A percentile compares a stretch with the other conserved stretches of the same genome.
Conservation (phyloP, 2,797 vertebrate genomes). For the Garrulus glandarius region DNA sequence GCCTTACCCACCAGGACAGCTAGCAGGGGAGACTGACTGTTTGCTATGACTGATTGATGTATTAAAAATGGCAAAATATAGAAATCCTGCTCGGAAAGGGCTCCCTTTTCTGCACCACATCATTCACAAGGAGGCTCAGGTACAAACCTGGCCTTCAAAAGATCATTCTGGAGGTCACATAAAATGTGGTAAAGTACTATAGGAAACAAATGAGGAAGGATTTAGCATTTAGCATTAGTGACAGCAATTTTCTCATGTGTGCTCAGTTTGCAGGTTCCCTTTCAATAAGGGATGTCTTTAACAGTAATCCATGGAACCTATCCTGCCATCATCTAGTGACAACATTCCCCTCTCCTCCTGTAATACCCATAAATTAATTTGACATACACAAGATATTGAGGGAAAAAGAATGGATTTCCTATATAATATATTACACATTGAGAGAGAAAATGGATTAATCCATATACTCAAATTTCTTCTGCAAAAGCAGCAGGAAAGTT, state of each 20-base stretch:
- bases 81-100: not conserved
- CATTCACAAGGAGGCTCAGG: not conserved
- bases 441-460: not conserved
- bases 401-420: not conserved
- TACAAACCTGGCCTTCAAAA: not conserved
- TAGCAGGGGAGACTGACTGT: not conserved
- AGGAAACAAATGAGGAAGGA: not conserved
- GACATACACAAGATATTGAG: not conserved
- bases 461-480: not conserved
- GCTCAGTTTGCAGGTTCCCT: not conserved
- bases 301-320: not conserved
- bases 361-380: not conserved
- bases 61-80: not conserved
- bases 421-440: not conserved
- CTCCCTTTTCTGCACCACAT: not conserved
- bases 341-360: not conserved
- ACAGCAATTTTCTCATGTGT: not conserved
- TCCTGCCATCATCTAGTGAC: not conserved
- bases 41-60: not conserved
- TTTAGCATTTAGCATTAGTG: not conserved
- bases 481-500: not conserved
- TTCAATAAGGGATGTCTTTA: not conserved
- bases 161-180: not conserved
- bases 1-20: not conserved
- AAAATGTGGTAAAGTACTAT: not conserved